Evolutionary conservation across 2,888 invertebrate species (phyloP), one percentile per base, ranked within the genome.

Genomic region (Eupithecia abbreviata): DNA sequence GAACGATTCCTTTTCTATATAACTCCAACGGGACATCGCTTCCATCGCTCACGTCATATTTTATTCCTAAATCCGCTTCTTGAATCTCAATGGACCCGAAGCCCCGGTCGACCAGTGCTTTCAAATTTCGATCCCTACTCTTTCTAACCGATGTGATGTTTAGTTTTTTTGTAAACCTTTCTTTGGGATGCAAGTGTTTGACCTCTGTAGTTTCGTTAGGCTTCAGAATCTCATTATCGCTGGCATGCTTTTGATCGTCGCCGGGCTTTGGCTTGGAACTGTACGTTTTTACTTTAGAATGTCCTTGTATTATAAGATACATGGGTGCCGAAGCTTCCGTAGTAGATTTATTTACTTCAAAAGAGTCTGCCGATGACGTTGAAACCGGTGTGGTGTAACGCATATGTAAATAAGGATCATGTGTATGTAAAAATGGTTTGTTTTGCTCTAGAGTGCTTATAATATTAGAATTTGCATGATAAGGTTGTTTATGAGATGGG

Each of bases 271-370:
- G 95, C 79, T 95, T 95, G 0, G 97, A 96, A 15, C 97, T 97
- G 85, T 98, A 98, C 0, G 97, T 98, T 92, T 98, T 98, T 0
- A 98, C 98, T 92, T 98, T 98, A 0, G 98, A 98, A 88, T 98
- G 98, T 0, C 98, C 98, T 90, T 98, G 97, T 83, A 98, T 98
- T 47, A 98, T 98, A 43, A 98, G 93, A 86, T 97, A 97, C 96
- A 97, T 91, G 0, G 97, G 96, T 73, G 96, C 95, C 3, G 93
- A 91, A 81, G 96, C 95, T 84, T 92, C 92, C 7, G 90, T 90
- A 42, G 91, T 87, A 62, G 88, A 81, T 80, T 87, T 89, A n/a
- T 77, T 73, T 73, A 87, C 87, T 79, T 91, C 87, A 55, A 82
- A 74, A 71, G 82, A 77, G 13, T 84, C 81, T 0, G 96, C 96